phyloP scores from a whole-genome alignment of 2,113 vertebrate genomes.

The Trogon surrucura region DNA sequence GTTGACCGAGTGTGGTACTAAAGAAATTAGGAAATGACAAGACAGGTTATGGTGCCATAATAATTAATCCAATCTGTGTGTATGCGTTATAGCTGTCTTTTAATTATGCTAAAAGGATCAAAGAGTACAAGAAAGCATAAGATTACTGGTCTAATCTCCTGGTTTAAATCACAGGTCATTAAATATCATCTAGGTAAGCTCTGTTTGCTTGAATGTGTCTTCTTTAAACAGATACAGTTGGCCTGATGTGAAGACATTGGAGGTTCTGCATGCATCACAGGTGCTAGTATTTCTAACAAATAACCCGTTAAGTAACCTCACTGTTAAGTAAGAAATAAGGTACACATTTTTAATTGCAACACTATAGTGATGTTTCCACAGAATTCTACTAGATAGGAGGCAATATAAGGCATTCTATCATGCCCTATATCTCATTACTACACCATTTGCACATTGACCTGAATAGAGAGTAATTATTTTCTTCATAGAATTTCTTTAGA shows the following conservation, averaged over 20 bases:
- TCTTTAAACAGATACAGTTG: background rate
- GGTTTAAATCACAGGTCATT: background rate
- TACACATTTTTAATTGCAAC: background rate
- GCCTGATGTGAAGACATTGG: background rate
- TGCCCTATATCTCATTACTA: background rate
- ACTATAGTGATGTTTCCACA: background rate
- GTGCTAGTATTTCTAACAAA: background rate
- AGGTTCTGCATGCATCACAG: background rate
- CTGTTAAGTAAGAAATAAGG: background rate
- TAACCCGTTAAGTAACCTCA: background rate
- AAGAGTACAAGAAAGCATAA: background rate
- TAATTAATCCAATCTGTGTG: background rate
- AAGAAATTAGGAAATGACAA: background rate
- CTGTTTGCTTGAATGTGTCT: background rate
- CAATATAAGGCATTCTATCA: background rate
- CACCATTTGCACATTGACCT: background rate
- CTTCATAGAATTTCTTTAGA: background rate
- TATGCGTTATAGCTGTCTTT: background rate
- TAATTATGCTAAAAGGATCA: constrained; percentile 2
- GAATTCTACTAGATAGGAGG: background rate
- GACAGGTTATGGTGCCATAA: background rate
- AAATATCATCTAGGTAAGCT: background rate
- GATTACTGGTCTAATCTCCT: background rate
- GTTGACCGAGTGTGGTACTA: background rate
- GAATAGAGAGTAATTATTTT: background rate